A percentile compares a stretch with the other conserved stretches of the same genome.
Conservation (phyloP, 1,140 invertebrate species). For the Neodiprion virginianus region DNA sequence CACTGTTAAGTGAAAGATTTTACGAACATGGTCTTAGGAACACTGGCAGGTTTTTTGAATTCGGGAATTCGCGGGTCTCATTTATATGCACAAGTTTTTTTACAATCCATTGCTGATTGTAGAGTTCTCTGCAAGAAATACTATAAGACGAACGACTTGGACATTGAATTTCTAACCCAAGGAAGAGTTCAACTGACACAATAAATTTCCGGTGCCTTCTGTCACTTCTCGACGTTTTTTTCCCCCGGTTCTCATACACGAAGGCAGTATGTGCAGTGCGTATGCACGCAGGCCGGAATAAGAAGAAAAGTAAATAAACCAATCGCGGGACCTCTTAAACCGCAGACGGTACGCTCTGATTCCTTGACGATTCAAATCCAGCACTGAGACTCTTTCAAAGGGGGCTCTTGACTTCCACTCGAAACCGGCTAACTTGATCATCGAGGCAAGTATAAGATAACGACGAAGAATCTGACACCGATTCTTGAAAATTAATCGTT, state of each 20-base stretch:
- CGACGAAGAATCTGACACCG: too few relatives aligned
- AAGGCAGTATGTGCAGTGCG: neutral
- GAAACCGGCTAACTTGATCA: neutral
- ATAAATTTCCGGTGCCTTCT: neutral
- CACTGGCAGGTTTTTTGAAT: neutral
- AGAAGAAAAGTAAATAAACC: neutral
- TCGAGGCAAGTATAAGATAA: too few relatives aligned
- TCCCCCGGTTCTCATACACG: neutral
- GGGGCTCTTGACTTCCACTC: neutral
- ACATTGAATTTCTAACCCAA: too few relatives aligned
- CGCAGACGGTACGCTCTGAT: constrained; percentile 6
- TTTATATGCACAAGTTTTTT: too few relatives aligned
- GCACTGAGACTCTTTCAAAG: neutral
- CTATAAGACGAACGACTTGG: too few relatives aligned
- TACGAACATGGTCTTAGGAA: too few relatives aligned
- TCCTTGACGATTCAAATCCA: neutral
- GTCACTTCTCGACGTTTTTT: neutral
- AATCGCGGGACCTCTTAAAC: neutral
- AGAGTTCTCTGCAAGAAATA: too few relatives aligned
- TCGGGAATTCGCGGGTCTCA: too few relatives aligned
- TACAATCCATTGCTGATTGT: too few relatives aligned
- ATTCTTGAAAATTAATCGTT: too few relatives aligned
- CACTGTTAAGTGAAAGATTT: neutral
- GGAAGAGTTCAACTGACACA: too few relatives aligned
- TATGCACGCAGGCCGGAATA: neutral